These are phyloP conservation scores for Metellina segmentata DNA, from an alignment of 2,888 invertebrate species.

Conservation along the genomic window DNA sequence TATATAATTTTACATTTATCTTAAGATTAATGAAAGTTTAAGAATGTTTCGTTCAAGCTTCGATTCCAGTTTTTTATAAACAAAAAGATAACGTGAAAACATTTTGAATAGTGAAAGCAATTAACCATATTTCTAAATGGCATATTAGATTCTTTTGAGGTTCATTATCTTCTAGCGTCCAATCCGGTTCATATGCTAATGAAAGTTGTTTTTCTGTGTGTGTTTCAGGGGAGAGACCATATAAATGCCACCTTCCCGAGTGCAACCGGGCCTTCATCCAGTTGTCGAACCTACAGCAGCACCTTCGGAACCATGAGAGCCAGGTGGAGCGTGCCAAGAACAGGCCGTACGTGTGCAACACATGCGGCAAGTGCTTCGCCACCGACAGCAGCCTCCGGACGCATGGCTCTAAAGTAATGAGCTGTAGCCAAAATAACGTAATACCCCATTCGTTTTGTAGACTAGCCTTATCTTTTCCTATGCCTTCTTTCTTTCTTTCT, in stretches of 20 bases:
- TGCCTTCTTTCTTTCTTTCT: conserved; percentile 1
- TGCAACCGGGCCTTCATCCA: conserved; percentile 98
- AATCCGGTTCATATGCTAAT: too few species aligned
- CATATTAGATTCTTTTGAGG: too few species aligned
- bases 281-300: conserved; percentile 96
- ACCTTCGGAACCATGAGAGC: conserved; percentile 96
- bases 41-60: too few species aligned
- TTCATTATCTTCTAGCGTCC: too few species aligned
- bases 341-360: conserved; percentile 96
- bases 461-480: not conserved
- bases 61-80: too few species aligned
- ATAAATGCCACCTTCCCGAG: conserved; percentile 97
- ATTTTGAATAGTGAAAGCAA: too few species aligned
- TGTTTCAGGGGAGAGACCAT: conserved; percentile 94
- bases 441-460: conserved; percentile 39
- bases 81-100: too few species aligned
- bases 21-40: too few species aligned
- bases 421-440: conserved; percentile 76
- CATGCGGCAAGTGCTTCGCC: conserved; percentile 97
- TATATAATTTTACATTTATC: too few species aligned
- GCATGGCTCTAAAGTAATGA: conserved; percentile 95
- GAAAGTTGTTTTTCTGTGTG: not conserved
- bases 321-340: conserved; percentile 97
- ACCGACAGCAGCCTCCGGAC: conserved; percentile 97
- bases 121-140: too few species aligned